Conservation (phyloP, 2,797 vertebrate genomes). For the Dromococcyx pavoninus region DNA sequence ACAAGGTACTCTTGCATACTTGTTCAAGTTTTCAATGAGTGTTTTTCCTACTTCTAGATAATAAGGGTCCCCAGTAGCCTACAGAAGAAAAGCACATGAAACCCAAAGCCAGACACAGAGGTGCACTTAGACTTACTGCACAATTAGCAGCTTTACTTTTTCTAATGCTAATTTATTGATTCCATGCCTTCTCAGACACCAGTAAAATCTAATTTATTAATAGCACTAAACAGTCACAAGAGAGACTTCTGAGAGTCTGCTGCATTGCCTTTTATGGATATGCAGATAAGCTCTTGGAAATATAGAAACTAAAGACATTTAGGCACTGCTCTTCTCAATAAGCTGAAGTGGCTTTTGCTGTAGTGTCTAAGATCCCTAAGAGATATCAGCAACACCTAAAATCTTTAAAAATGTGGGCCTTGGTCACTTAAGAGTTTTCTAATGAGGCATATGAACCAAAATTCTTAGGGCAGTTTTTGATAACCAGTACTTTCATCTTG, state of each 20-base stretch:
- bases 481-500: background rate
- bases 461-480: background rate
- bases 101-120: background rate
- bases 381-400: background rate
- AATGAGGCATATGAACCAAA: background rate
- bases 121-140: background rate
- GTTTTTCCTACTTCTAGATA: conserved; percentile 97
- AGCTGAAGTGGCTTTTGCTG: background rate
- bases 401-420: background rate
- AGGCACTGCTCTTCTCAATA: background rate
- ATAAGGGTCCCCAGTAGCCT: conserved; percentile 97
- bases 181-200: background rate
- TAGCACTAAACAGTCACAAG: background rate
- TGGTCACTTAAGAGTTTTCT: background rate
- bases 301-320: background rate
- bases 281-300: background rate
- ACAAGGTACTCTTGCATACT: conserved; percentile 96
- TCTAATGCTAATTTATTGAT: background rate
- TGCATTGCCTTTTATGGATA: background rate
- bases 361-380: background rate
- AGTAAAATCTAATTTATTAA: background rate
- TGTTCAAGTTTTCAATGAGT: conserved; percentile 97
- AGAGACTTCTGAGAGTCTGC: background rate
- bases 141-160: background rate
- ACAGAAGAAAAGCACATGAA: background rate